Evolutionary conservation across 2,888 invertebrate genomes (phyloP).

Genomic region (Drosophila bunnanda): DNA sequence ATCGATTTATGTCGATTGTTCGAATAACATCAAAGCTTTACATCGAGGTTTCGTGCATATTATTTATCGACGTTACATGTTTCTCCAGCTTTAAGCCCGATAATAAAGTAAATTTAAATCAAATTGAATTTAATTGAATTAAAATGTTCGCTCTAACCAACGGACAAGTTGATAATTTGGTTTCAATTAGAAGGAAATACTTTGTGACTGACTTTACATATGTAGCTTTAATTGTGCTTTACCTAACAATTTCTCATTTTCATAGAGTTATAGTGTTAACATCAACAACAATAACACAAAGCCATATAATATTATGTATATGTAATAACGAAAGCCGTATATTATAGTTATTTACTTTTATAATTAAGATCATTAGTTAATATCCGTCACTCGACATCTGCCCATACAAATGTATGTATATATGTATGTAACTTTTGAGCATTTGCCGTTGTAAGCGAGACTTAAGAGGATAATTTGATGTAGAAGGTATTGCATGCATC

Average conservation of each 20-base stretch:
- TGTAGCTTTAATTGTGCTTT: conserved; percentile 28
- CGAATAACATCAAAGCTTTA: background rate
- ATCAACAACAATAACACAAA: conserved; percentile 35
- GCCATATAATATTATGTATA: conserved; percentile 26
- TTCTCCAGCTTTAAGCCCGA: background rate
- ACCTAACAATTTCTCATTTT: conserved; percentile 32
- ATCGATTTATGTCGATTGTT: background rate
- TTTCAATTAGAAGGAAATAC: conserved; percentile 36
- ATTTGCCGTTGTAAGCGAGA: conserved; percentile 18
- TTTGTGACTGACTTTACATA: conserved; percentile 33
- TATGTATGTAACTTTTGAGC: conserved; percentile 51
- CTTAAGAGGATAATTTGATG: conserved; percentile 32
- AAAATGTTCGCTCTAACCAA: background rate
- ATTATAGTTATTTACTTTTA: conserved; percentile 27
- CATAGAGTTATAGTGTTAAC: conserved; percentile 33
- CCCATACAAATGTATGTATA: conserved; percentile 35
- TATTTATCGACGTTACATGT: too few species aligned
- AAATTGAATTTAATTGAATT: background rate
- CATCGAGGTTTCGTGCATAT: background rate
- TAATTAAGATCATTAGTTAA: conserved; percentile 38
- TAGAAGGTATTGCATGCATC: conserved; percentile 29
- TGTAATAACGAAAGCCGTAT: conserved; percentile 15
- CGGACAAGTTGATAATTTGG: conserved; percentile 4
- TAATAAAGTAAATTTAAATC: background rate
- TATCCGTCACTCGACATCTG: conserved; percentile 21